phyloP scores from a whole-genome alignment of 1,140 invertebrate genomes.

The Camponotus pennsylvanicus region DNA sequence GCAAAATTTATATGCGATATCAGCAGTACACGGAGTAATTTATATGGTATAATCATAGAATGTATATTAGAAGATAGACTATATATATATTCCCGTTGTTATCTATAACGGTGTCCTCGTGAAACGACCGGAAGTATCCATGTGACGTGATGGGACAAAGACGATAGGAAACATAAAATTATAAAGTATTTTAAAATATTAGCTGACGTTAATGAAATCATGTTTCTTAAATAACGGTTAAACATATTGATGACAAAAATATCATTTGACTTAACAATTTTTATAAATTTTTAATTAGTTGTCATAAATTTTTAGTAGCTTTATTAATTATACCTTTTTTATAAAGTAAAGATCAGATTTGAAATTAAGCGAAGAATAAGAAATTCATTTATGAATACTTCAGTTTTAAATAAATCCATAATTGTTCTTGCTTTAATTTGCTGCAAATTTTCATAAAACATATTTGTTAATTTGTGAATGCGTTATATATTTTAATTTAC shows the following conservation, averaged over 20 bases:
- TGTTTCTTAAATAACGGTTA: no score
- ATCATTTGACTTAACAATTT: not conserved
- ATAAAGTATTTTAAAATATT: constrained; percentile 22
- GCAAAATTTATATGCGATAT: not conserved
- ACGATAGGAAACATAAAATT: constrained; percentile 43
- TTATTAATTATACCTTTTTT: not conserved
- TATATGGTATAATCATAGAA: constrained; percentile 52
- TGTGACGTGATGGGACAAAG: constrained; percentile 54
- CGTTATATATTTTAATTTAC: not conserved
- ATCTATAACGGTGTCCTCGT: constrained; percentile 62
- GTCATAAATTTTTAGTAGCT: no score
- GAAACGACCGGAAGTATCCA: constrained; percentile 62
- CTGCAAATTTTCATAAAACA: not conserved
- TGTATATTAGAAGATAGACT: constrained; percentile 56
- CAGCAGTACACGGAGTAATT: constrained; percentile 51
- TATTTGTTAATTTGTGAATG: not conserved
- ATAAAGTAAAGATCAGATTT: not conserved
- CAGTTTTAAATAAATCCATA: not conserved
- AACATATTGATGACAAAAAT: not conserved
- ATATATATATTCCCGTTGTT: constrained; percentile 60
- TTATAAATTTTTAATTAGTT: no score
- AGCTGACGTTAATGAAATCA: not conserved
- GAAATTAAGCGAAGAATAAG: not conserved
- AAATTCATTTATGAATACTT: not conserved
- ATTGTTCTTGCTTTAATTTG: not conserved